These are phyloP conservation scores for Mythimna lalbum DNA, from an alignment of 2,888 invertebrate genomes.

Conservation along the genomic window DNA sequence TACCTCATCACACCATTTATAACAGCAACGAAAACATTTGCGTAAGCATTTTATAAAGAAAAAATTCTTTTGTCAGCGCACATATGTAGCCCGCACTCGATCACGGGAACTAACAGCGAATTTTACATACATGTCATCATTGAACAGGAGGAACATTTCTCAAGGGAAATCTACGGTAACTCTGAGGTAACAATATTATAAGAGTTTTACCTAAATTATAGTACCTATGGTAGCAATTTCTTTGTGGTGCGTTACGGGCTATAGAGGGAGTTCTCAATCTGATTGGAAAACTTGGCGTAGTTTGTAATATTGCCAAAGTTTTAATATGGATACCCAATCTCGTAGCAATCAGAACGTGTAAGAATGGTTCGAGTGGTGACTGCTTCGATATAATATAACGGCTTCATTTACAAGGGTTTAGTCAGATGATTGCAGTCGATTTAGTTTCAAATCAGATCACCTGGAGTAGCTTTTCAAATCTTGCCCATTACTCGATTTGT, in stretches of 20 bases:
- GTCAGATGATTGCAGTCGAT: conserved; percentile 27
- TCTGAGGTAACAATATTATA: conserved; percentile 62
- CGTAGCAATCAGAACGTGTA: conserved; percentile 32
- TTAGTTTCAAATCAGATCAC: conserved; percentile 11
- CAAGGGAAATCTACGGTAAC: conserved; percentile 65
- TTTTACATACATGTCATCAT: conserved; percentile 61
- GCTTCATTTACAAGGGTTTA: conserved; percentile 6
- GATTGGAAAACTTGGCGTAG: conserved; percentile 54
- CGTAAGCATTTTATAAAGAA: not conserved
- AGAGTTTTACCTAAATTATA: conserved; percentile 67
- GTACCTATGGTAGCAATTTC: conserved; percentile 35
- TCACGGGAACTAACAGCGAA: conserved; percentile 45
- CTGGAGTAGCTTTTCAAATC: conserved; percentile 8
- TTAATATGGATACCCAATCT: conserved; percentile 40
- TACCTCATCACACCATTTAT: not conserved
- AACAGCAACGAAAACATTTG: not conserved
- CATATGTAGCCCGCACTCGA: conserved; percentile 52
- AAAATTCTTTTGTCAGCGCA: not conserved
- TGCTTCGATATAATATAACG: not conserved
- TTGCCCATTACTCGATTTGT: conserved; percentile 20
- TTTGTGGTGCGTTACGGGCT: conserved; percentile 28
- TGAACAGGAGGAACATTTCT: conserved; percentile 56
- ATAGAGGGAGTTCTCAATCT: conserved; percentile 43
- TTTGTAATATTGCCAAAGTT: conserved; percentile 51
- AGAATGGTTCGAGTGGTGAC: conserved; percentile 21